phyloP scores from a whole-genome alignment of 2,113 vertebrate species.

The Phylloscopus whistleri region DNA sequence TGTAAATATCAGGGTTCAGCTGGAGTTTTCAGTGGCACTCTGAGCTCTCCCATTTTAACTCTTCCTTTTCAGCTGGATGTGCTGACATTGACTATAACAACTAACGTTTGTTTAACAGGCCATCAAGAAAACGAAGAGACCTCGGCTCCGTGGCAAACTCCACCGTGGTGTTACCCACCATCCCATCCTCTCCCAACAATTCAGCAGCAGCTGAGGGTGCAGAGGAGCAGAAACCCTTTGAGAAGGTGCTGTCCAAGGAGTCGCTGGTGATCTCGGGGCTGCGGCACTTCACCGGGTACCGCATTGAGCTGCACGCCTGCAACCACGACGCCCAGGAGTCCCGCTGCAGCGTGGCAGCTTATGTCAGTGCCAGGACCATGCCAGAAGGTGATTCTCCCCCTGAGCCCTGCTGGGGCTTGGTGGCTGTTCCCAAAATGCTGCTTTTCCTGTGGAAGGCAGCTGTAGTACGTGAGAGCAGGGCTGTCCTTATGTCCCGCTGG shows the following conservation, averaged over 20 bases:
- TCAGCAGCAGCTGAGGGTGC: conserved; percentile 48
- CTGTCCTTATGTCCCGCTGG: background rate
- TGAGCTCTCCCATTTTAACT: background rate
- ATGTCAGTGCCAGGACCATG: conserved; percentile 92
- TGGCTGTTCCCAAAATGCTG: background rate
- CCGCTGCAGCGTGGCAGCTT: conserved; percentile 87
- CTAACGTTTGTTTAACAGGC: conserved; percentile 54
- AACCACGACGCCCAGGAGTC: conserved; percentile 79
- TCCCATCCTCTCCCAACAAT: conserved; percentile 39
- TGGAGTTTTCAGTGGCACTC: background rate
- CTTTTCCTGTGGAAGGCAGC: background rate
- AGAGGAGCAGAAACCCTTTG: conserved; percentile 76
- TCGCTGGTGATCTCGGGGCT: conserved; percentile 89
- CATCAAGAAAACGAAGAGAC: conserved; percentile 83
- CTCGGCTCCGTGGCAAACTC: conserved; percentile 76
- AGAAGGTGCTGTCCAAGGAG: conserved; percentile 85
- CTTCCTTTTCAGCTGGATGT: background rate
- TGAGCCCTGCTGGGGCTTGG: background rate
- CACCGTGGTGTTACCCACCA: conserved; percentile 69
- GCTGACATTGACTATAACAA: accelerated
- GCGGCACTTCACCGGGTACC: conserved; percentile 93
- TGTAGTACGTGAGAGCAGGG: accelerated
- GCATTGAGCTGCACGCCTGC: conserved; percentile 95
- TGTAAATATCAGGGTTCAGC: background rate
- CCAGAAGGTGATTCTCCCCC: conserved; percentile 81